Base-by-base conservation (phyloP, 2,797 vertebrate genomes). In the Microcaecilia unicolor region DNA sequence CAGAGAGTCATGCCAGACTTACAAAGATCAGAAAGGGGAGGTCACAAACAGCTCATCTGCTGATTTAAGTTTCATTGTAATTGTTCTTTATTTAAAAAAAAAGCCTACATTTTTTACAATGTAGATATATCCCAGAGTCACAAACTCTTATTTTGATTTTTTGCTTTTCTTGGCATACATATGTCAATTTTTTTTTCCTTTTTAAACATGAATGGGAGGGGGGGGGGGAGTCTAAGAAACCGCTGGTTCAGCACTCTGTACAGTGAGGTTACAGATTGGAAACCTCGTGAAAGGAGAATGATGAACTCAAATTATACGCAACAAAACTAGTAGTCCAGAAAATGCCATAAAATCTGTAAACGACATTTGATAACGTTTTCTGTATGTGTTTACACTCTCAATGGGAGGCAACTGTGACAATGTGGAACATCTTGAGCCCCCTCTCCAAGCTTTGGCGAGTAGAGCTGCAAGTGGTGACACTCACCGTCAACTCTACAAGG, bases 1-100 rank as follows among this genome's bases (percentile, higher is more conserved):
- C 81, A 86, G 86, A 85, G 86, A 85, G 77, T 87, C 85, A 89
- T 90, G 87, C 83, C n/a, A n/a, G 79, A 80, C 79, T 86, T 76
- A 85, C 76, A 84, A 88, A 86, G 72, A 85, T 76, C 83, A 77
- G 78, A 76, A 74, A 85, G 77, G 89, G 81, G 72, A 86, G 76
- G 85, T 79, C 71, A 68, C 84, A 86, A 87, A 84, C n/a, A 86
- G 78, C 83, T 85, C 88, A 83, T 76, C 71, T 68, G 77, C 76
- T 78, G 78, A 73, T 68, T 70, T 68, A 29, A n/a, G 73, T 81
- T 75, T 80, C 78, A n/a, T n/a, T n/a, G n/a, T n/a, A n/a, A n/a
- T n/a, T n/a, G n/a, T n/a, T 72, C 72, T 51, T 62, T 76, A 80
- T 76, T n/a, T n/a, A n/a, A n/a, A n/a, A n/a, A 80, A 65, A 64